phyloP scores from a whole-genome alignment of 2,888 invertebrate species.

The Habrosyne pyritoides region DNA sequence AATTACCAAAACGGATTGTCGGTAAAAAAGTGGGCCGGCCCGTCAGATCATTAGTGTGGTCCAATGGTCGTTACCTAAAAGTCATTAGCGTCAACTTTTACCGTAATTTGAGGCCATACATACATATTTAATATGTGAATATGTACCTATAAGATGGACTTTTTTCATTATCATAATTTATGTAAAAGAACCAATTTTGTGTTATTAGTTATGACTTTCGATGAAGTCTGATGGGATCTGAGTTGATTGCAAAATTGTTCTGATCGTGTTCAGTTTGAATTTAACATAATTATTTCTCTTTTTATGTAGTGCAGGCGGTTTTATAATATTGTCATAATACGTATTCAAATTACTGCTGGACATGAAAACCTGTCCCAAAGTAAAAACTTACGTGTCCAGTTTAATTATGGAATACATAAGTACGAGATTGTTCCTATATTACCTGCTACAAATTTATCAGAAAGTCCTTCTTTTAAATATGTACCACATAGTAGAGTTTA shows the following conservation, averaged over 20 bases:
- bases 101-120: slow-evolving; percentile 68
- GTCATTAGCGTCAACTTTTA: slow-evolving; percentile 81
- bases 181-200: slow-evolving; percentile 73
- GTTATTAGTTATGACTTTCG: slow-evolving; percentile 62
- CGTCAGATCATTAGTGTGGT: slow-evolving; percentile 73
- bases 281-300: slow-evolving; percentile 30
- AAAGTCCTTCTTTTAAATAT: too few species aligned
- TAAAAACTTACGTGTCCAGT: too few species aligned
- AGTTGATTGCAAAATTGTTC: slow-evolving; percentile 51
- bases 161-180: slow-evolving; percentile 70
- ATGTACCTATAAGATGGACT: slow-evolving; percentile 28
- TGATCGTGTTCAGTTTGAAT: slow-evolving; percentile 25
- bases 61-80: slow-evolving; percentile 83
- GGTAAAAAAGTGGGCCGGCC: slow-evolving; percentile 79
- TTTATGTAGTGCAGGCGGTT: slow-evolving; percentile 18
- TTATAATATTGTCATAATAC: slow-evolving; percentile 15
- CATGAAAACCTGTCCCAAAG: not conserved
- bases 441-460: too few species aligned
- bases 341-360: not conserved
- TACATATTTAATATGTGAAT: slow-evolving; percentile 30
- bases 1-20: slow-evolving; percentile 75
- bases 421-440: too few species aligned
- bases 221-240: slow-evolving; percentile 54
- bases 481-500: too few species aligned
- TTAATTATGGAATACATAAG: too few species aligned